Evolutionary conservation across 2,113 vertebrate genomes (phyloP).

Genomic region (Apaloderma vittatum): DNA sequence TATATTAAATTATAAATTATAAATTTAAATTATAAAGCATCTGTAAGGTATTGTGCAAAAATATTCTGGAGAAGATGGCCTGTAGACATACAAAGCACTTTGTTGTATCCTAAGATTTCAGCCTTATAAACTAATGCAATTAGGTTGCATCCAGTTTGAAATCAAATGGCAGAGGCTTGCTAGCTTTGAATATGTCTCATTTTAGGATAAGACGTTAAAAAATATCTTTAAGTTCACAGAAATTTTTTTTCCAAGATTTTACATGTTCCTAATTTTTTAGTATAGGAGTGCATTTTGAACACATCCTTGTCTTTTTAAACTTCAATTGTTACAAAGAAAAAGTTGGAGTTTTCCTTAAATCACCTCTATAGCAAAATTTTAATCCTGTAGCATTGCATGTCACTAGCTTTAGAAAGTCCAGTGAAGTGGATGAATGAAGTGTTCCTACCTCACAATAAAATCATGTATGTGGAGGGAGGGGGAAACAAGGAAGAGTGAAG

Average conservation of each 20-base stretch:
- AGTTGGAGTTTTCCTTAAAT: background rate
- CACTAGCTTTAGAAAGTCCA: background rate
- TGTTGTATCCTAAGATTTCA: fast-evolving
- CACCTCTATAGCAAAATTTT: background rate
- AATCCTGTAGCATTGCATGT: background rate
- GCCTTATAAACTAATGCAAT: background rate
- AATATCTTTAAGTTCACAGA: background rate
- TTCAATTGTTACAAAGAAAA: background rate
- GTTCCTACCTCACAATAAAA: background rate
- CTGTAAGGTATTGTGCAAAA: background rate
- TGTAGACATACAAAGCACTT: background rate
- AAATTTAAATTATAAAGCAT: background rate
- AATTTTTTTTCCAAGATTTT: too few relatives aligned
- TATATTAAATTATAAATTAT: too few relatives aligned
- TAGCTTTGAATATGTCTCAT: background rate
- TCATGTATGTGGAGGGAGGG: background rate
- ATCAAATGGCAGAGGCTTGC: background rate
- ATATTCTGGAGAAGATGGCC: background rate
- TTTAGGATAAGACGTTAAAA: background rate
- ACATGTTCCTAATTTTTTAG: background rate
- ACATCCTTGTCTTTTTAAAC: background rate
- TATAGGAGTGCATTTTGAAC: background rate
- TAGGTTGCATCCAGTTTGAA: background rate
- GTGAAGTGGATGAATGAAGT: background rate
- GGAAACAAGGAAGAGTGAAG: background rate